Evolutionary conservation across 2,888 invertebrate genomes (phyloP), one percentile per base, ranked within the genome.

Genomic region (Formica aserva): DNA sequence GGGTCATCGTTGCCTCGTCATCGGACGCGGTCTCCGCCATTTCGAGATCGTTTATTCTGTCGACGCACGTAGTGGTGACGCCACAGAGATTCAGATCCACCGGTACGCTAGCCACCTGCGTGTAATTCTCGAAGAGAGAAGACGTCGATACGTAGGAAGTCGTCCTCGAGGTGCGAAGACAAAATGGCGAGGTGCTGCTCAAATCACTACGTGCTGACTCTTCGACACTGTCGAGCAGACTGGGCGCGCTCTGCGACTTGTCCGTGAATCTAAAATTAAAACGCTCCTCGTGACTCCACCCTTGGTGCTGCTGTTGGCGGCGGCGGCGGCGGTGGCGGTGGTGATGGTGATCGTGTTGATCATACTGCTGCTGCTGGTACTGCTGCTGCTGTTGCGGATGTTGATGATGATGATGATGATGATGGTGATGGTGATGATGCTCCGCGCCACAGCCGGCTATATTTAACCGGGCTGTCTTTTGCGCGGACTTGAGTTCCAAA

Each of bases 1-100:
- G 66, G 6, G 26, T 86, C n/a, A n/a, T 52, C 74, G 18, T 1
- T 29, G n/a, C 74, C 69, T 86, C 85, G 32, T 74, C 69, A 15
- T 77, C 63, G 45, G 67, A 71, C 62, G 67, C 48, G 29, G 69
- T 35, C 22, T 83, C 87, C 82, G 90, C 90, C 88, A 85, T 89
- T 89, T 90, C 89, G 89, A 82, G 82, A 65, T 86, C 84, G 72
- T 76, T 67, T 11, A 13, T n/a, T 13, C 74, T 88, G 84, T 84
- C 67, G 82, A 71, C 91, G 74, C 94, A 92, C 18, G 63, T 85
- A 29, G 60, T 45, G 29, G 69, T 57, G 29, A 83, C 80, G 45
- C 95, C 88, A 95, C 96, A 96, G 91, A 97, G 95, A 95, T 97
- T 96, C 86, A 97, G 95, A 92, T 97, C 96, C 92, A 96, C 96